Percentiles rank a stretch among this genome's conserved stretches.
These are phyloP conservation scores for Chrysina gloriosa DNA, from an alignment of 2,888 invertebrate species.

Conservation along the genomic window DNA sequence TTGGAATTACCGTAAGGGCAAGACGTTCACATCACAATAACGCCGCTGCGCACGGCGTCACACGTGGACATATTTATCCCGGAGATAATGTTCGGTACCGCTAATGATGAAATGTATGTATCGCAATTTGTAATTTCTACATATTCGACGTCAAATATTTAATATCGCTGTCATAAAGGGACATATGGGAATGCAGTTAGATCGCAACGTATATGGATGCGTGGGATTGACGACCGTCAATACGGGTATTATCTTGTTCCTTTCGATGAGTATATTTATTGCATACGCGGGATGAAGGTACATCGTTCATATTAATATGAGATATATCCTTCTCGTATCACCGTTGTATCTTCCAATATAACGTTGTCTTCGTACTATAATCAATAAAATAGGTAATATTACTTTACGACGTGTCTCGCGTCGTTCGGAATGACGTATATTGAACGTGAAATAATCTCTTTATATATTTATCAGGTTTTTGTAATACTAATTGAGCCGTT, in stretches of 20 bases:
- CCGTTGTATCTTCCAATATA: too few species aligned
- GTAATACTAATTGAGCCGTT: too few species aligned
- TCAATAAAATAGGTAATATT: too few species aligned
- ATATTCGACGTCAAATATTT: neutral
- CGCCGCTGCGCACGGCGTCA: neutral
- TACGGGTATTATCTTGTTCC: neutral
- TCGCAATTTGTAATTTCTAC: neutral
- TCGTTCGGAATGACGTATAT: too few species aligned
- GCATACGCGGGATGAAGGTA: neutral
- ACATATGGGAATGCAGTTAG: neutral
- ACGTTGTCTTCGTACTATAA: too few species aligned
- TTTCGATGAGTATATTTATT: neutral
- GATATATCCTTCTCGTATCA: too few species aligned
- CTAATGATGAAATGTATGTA: neutral
- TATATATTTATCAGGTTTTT: too few species aligned
- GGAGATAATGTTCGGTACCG: neutral
- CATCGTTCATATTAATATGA: too few species aligned
- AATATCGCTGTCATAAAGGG: neutral
- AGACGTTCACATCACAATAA: neutral
- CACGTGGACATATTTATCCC: neutral
- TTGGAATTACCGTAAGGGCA: slow-evolving; percentile 6
- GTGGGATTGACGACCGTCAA: neutral
- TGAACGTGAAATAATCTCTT: too few species aligned
- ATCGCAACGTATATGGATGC: neutral
- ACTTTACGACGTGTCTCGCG: too few species aligned